Evolutionary conservation across 2,888 invertebrate species (phyloP).

Genomic region (Blastobasis adustella): DNA sequence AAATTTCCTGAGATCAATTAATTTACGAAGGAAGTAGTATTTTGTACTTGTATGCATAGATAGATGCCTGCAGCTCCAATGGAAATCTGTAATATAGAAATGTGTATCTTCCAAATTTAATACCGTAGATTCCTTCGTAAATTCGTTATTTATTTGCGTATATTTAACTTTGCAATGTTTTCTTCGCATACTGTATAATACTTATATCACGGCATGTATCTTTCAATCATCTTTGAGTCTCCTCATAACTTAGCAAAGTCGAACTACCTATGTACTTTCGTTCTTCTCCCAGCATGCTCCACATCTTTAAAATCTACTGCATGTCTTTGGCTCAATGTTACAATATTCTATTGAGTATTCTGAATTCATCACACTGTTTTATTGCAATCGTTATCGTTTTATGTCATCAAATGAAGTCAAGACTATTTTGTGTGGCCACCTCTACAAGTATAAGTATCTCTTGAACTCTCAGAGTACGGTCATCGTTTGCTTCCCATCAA

Average conservation of each 20-base stretch:
- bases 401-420: conserved; percentile 25
- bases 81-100: too few relatives aligned
- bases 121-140: conserved; percentile 14
- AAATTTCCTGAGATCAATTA: too few relatives aligned
- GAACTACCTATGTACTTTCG: conserved; percentile 6
- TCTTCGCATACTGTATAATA: conserved; percentile 40
- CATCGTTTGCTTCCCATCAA: too few relatives aligned
- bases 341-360: conserved; percentile 24
- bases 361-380: conserved; percentile 37
- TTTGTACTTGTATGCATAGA: too few relatives aligned
- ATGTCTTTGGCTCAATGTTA: conserved; percentile 32
- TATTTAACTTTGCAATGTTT: conserved; percentile 71
- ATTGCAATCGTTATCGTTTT: conserved; percentile 31
- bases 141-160: conserved; percentile 11
- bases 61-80: too few relatives aligned
- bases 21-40: too few relatives aligned
- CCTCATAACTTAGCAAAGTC: conserved; percentile 20
- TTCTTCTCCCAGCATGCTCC: conserved; percentile 42
- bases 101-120: too few relatives aligned
- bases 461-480: too few relatives aligned
- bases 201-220: conserved; percentile 34
- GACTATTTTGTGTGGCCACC: conserved; percentile 70
- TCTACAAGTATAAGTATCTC: neutral
- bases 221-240: conserved; percentile 16
- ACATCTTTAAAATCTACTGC: conserved; percentile 32